Base-by-base conservation (phyloP, 2,888 invertebrate genomes). In the Troides helena region DNA sequence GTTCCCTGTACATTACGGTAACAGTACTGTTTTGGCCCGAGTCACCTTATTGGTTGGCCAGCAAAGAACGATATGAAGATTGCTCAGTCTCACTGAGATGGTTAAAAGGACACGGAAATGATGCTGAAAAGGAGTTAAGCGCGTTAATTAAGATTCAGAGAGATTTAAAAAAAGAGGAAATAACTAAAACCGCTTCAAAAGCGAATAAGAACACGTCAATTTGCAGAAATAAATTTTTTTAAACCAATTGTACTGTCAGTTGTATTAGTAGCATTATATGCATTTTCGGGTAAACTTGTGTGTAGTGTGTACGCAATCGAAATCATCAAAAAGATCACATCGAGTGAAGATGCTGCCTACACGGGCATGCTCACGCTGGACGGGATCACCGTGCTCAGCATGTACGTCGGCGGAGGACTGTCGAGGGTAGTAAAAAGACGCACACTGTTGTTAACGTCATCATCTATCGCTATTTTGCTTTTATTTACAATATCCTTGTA, bases 341-440 rank as follows among this genome's bases (percentile, higher is more conserved):
- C 72, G 25, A 75, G 65, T 68, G 77, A 80, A 59, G 64, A 73
- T 1, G 68, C 74, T 1, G 79, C 81, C 3, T 78, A 81, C 58
- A 59, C 59, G 39, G 81, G 78, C 5, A 81, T 83, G 80, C 65
- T 82, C 0, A 75, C 79, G 25, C 70, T 83, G 50, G 83, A 82
- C 59, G 80, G 78, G 2, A 71, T 82, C 0, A 81, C 80, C 0
- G 74, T 83, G 1, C 72, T 83, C 1, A 84, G 85, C 12, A 84
- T 84, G 83, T 87, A 86, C 74, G 46, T 82, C 21, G 88, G 87
- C 18, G 84, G 87, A 76, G 75, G 77, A 63, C 70, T 85, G 57
- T 77, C 83, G 18, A 85, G 80, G 71, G 74, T 82, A 72, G 57
- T 85, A 10, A 83, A 79, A 67, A 78, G 87, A 73, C 64, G 75